Evolutionary conservation across 2,888 invertebrate species (phyloP).

Genomic region (Priocnemis perturbator): DNA sequence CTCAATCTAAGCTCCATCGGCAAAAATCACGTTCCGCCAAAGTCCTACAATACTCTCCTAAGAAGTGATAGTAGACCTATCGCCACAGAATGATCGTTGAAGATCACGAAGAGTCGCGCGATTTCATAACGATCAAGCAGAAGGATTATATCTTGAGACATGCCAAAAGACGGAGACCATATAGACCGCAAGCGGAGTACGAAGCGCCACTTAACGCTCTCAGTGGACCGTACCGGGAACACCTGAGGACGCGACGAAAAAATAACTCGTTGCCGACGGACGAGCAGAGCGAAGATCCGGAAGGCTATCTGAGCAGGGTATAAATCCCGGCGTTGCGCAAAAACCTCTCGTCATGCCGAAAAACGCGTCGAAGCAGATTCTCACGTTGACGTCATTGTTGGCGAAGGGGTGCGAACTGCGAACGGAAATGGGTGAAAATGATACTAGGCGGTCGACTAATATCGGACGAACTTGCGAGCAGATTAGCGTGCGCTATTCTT

Average conservation of each 20-base stretch:
- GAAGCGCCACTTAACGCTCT: slow-evolving; percentile 47
- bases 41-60: no score
- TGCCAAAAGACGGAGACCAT: slow-evolving; percentile 20
- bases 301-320: slow-evolving; percentile 49
- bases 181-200: slow-evolving; percentile 29
- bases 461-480: no score
- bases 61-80: no score
- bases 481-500: no score
- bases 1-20: no score
- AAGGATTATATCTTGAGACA: slow-evolving; percentile 50
- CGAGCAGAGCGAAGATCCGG: slow-evolving; percentile 53
- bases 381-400: no score
- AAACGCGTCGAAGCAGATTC: no score
- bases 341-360: no score
- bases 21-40: no score
- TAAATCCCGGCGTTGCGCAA: not conserved
- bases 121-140: slow-evolving; percentile 61
- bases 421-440: no score
- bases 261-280: slow-evolving; percentile 42
- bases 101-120: slow-evolving; percentile 63
- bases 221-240: slow-evolving; percentile 54
- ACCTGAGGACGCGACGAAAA: slow-evolving; percentile 44
- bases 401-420: no score
- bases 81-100: slow-evolving; percentile 56
- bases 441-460: no score